Percentiles rank a stretch among this genome's conserved stretches.
These are phyloP conservation scores for Turritopsis dohrnii DNA, from an alignment of 30 jellyfish, hydroid and myxozoan species.

Conservation along the genomic window DNA sequence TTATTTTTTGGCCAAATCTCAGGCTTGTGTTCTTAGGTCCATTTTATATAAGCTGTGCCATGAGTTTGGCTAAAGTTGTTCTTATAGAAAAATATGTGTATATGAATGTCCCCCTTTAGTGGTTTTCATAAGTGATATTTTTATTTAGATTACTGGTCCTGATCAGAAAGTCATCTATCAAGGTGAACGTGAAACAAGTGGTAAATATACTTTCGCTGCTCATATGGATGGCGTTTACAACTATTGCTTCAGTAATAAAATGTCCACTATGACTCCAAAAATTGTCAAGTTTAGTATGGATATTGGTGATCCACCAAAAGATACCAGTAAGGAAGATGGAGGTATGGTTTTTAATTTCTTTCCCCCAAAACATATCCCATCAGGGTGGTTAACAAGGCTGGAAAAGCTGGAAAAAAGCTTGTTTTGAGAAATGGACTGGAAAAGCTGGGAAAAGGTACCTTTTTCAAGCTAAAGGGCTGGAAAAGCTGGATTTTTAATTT, in stretches of 20 bases:
- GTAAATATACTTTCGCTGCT: slow-evolving; percentile 98
- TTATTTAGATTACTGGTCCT: slow-evolving; percentile 88
- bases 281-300: slow-evolving; percentile 97
- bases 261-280: slow-evolving; percentile 99
- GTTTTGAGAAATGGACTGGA: too few relatives aligned
- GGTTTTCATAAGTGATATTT: background rate
- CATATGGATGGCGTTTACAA: slow-evolving; percentile 98
- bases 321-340: slow-evolving; percentile 94
- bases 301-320: slow-evolving; percentile 99
- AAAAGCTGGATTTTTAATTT: too few relatives aligned
- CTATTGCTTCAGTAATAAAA: slow-evolving; percentile 93
- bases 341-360: slow-evolving; percentile 35
- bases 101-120: too few relatives aligned
- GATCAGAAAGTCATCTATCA: slow-evolving; percentile 89
- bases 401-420: too few relatives aligned
- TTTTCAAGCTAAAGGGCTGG: too few relatives aligned
- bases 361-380: background rate
- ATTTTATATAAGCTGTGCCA: too few relatives aligned
- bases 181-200: slow-evolving; percentile 97
- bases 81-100: too few relatives aligned
- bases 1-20: too few relatives aligned
- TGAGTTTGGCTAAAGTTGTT: too few relatives aligned
- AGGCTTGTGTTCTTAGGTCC: too few relatives aligned
- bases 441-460: too few relatives aligned
- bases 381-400: background rate